These are phyloP conservation scores for Liasis olivaceus DNA, from an alignment of 2,797 vertebrate genomes.

Conservation along the genomic window DNA sequence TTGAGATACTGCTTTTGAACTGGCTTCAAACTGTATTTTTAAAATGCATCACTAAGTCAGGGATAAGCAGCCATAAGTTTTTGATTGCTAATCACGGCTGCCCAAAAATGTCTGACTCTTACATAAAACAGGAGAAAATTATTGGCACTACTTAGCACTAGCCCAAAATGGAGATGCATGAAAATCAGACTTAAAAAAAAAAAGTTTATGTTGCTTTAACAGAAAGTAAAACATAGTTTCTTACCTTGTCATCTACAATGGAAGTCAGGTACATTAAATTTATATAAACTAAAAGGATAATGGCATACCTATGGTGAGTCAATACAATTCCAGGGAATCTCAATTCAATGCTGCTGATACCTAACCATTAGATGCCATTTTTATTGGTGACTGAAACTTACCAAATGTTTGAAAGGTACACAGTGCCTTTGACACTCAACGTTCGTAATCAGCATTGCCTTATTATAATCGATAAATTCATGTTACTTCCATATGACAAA, in stretches of 20 bases:
- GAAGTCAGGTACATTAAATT: not conserved
- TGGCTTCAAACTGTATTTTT: not conserved
- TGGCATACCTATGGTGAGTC: not conserved
- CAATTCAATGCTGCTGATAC: not conserved
- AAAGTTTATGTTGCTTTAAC: not conserved
- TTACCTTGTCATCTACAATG: not conserved
- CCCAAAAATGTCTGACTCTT: not conserved
- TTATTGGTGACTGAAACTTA: not conserved
- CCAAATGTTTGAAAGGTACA: not conserved
- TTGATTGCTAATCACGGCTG: not conserved
- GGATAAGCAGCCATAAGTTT: not conserved
- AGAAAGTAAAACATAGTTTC: not conserved
- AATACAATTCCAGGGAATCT: not conserved
- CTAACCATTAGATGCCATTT: not conserved
- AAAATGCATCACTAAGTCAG: not conserved
- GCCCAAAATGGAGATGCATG: not conserved
- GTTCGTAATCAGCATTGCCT: not conserved
- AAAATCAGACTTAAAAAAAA: not conserved
- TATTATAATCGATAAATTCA: not conserved
- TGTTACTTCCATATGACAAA: not conserved
- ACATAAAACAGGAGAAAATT: not conserved
- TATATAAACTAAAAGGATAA: not conserved
- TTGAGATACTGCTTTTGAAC: not conserved
- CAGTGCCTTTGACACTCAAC: not conserved
- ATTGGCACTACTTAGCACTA: not conserved